Base-by-base conservation (phyloP, 92 coral and sea anemone species). In the Porites cylindrica region DNA sequence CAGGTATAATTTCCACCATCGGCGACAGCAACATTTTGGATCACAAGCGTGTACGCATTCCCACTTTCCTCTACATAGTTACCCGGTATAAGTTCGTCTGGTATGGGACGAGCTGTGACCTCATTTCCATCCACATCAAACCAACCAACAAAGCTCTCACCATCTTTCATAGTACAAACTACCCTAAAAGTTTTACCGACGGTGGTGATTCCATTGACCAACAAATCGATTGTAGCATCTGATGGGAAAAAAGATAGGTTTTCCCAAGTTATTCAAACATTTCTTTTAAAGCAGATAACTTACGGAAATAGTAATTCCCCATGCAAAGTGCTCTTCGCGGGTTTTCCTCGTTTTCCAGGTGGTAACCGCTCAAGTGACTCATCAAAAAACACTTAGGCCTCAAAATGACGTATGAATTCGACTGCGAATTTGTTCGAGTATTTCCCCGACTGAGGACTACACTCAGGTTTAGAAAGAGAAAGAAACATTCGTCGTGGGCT, bases 1-100 rank as follows among this genome's bases (percentile, higher is more conserved):
- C 98, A 94, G 17, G 90, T 86, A 59, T 94, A 94, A 59, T 83
- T 65, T 16, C 98, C 98, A 7, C 98, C 98, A 60, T 94, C 98
- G n/a, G 91, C 87, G 1, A 94, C 96, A 23, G 18, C 83, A 10
- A 94, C 96, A 10, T 85, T 5, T 73, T 77, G 86, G 4, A 94
- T 84, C 50, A 84, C 91, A 4, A 94, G 93, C 10, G 91, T 81
- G 56, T 93, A 88, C 9, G 19, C 14, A 20, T 73, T 20, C 29
- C 84, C 89, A 9, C 2, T 2, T 3, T 17, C 56, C 3, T 26
- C 21, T 1, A 77, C 62, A 43, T 92, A 92, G 72, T 67, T 92
- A 1, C 88, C 88, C 1, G 9, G 58, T 2, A 50, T 60, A n/a
- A 85, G 83, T 10, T 85, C 65, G 8, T 60, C 88, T 10, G 67